phyloP scores from a whole-genome alignment of 2,888 invertebrate species.

The Zelleria hepariella region DNA sequence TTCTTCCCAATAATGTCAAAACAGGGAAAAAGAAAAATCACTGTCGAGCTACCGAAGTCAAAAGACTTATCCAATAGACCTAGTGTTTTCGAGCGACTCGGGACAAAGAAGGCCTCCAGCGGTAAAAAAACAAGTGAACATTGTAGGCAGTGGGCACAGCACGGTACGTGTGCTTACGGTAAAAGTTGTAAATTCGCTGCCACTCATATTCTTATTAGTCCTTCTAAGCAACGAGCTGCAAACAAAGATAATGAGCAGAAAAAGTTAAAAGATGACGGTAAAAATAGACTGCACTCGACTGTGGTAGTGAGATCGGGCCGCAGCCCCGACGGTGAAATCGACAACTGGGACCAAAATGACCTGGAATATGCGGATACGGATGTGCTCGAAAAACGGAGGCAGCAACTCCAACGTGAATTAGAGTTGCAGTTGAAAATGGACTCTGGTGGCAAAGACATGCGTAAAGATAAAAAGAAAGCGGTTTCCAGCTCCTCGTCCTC shows the following conservation, averaged over 20 bases:
- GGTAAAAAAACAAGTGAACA: slow-evolving; percentile 75
- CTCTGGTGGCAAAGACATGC: slow-evolving; percentile 73
- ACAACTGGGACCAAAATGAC: slow-evolving; percentile 84
- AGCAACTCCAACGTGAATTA: slow-evolving; percentile 82
- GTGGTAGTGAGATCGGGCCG: slow-evolving; percentile 70
- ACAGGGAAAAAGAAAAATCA: slow-evolving; percentile 83
- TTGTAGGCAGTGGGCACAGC: slow-evolving; percentile 84
- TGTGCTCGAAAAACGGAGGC: slow-evolving; percentile 81
- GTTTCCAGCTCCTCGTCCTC: slow-evolving; percentile 79
- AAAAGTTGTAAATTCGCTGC: slow-evolving; percentile 83
- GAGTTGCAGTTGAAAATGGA: slow-evolving; percentile 85
- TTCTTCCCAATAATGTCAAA: slow-evolving; percentile 68
- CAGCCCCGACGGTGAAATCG: slow-evolving; percentile 78
- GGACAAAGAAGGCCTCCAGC: slow-evolving; percentile 77
- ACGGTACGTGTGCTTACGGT: slow-evolving; percentile 83
- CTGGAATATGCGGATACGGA: slow-evolving; percentile 86
- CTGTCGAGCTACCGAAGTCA: slow-evolving; percentile 80
- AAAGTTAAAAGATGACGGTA: slow-evolving; percentile 73
- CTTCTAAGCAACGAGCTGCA: slow-evolving; percentile 79
- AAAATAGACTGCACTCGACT: slow-evolving; percentile 76
- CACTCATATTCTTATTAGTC: slow-evolving; percentile 81
- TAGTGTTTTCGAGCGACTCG: slow-evolving; percentile 87
- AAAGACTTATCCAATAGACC: slow-evolving; percentile 78
- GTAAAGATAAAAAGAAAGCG: slow-evolving; percentile 79
- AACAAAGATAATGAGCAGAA: slow-evolving; percentile 75